Evolutionary conservation across 2,888 invertebrate species (phyloP).

Genomic region (Agrilus mali): DNA sequence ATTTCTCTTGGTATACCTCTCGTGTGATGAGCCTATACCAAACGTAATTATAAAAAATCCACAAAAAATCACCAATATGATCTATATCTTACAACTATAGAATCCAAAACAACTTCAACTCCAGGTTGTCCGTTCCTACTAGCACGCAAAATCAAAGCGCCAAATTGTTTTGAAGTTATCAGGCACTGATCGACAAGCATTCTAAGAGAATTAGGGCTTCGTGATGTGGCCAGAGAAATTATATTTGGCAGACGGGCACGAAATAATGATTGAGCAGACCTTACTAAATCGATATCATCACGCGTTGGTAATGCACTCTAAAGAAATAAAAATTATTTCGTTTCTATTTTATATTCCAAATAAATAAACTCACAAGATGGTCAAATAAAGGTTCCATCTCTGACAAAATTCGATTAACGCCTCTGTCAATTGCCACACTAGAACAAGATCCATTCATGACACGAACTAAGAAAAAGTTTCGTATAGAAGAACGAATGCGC

Average conservation of each 20-base stretch:
- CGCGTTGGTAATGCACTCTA: conserved; percentile 24
- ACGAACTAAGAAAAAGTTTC: conserved; percentile 34
- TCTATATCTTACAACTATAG: conserved; percentile 28
- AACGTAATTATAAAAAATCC: background rate
- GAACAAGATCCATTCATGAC: conserved; percentile 33
- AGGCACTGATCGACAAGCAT: conserved; percentile 23
- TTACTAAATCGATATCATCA: conserved; percentile 29
- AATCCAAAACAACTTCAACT: conserved; percentile 29
- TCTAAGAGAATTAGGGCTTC: conserved; percentile 18
- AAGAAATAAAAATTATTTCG: conserved; percentile 6
- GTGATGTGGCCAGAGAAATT: conserved; percentile 21
- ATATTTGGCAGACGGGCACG: conserved; percentile 26
- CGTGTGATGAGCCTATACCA: conserved; percentile 22
- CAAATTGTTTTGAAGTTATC: conserved; percentile 22
- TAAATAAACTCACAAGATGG: conserved; percentile 30
- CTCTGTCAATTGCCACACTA: conserved; percentile 31
- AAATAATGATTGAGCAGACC: conserved; percentile 26
- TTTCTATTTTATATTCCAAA: background rate
- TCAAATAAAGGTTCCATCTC: conserved; percentile 35
- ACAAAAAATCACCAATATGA: background rate
- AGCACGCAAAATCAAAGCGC: conserved; percentile 25
- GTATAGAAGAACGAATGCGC: conserved; percentile 33
- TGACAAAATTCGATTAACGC: conserved; percentile 32
- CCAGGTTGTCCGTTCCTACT: conserved; percentile 31
- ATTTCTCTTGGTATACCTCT: conserved; percentile 26